Conservation (phyloP, 37 sponge, comb jelly and placozoan species). For the Haliclona indistincta region DNA sequence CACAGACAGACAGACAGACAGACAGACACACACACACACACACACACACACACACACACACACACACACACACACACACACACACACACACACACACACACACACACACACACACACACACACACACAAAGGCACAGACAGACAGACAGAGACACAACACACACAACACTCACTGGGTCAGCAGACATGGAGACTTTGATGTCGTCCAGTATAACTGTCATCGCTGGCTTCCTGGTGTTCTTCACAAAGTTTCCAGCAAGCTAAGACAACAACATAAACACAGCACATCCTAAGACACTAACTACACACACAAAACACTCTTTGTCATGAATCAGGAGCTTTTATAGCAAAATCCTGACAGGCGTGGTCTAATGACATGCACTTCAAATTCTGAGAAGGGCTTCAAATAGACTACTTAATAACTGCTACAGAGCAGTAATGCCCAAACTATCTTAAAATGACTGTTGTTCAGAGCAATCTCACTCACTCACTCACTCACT, state of each 20-base stretch:
- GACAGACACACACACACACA: no score
- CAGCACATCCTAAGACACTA: neutral
- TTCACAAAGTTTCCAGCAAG: conserved; percentile 88
- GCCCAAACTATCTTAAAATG: no score
- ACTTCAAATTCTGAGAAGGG: neutral
- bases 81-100: conserved; percentile 2
- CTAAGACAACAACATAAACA: conserved; percentile 25
- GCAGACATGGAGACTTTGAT: conserved; percentile 86
- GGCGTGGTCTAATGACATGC: no score
- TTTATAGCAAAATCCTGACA: no score
- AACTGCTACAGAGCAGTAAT: no score
- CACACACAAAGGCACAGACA: no score
- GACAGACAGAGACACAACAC: neutral
- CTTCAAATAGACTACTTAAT: neutral
- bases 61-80: no score
- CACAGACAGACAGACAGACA: no score
- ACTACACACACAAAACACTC: neutral
- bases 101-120: conserved; percentile 21
- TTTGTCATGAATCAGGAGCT: no score
- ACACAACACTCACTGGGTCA: conserved; percentile 56
- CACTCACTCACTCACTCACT: conserved; percentile 18
- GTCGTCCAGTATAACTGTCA: conserved; percentile 53
- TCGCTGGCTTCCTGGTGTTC: conserved; percentile 60
- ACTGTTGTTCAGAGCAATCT: no score
- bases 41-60: no score